phyloP scores from a whole-genome alignment of 2,113 vertebrate genomes.

The Tauraco erythrolophus region DNA sequence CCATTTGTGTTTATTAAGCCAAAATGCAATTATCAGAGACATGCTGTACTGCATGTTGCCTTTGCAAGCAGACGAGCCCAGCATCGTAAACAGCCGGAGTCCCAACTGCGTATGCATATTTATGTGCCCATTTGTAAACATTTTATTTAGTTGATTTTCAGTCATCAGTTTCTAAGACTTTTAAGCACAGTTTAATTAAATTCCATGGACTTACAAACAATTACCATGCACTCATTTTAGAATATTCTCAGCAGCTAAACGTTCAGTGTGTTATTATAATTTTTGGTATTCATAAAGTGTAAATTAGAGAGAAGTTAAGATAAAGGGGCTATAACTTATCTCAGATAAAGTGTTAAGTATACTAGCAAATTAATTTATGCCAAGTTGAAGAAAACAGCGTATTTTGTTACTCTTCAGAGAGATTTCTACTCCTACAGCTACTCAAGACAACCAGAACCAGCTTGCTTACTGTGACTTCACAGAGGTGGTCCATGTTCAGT shows the following conservation, averaged over 20 bases:
- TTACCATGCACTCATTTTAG: neutral
- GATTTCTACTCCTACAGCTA: neutral
- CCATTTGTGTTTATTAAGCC: slow-evolving; percentile 52
- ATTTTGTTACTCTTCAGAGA: neutral
- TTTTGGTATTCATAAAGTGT: neutral
- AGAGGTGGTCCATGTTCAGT: neutral
- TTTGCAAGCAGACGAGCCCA: neutral
- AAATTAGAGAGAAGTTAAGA: slow-evolving; percentile 1
- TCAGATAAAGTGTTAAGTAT: neutral
- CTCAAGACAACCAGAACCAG: neutral
- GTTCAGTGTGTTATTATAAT: neutral
- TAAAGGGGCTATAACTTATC: neutral
- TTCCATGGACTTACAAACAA: slow-evolving; percentile 12
- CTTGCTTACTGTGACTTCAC: accelerated
- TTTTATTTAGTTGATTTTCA: slow-evolving; percentile 56
- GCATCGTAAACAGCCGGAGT: slow-evolving; percentile 15
- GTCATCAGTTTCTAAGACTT: neutral
- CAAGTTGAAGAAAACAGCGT: neutral
- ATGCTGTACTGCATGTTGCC: neutral
- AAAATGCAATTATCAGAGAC: slow-evolving; percentile 57
- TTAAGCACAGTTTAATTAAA: slow-evolving; percentile 58
- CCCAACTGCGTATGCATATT: neutral
- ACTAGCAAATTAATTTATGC: neutral
- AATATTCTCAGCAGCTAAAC: neutral
- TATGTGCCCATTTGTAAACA: slow-evolving; percentile 38